phyloP scores from a whole-genome alignment of 2,888 invertebrate genomes.

The Eupithecia inturbata region DNA sequence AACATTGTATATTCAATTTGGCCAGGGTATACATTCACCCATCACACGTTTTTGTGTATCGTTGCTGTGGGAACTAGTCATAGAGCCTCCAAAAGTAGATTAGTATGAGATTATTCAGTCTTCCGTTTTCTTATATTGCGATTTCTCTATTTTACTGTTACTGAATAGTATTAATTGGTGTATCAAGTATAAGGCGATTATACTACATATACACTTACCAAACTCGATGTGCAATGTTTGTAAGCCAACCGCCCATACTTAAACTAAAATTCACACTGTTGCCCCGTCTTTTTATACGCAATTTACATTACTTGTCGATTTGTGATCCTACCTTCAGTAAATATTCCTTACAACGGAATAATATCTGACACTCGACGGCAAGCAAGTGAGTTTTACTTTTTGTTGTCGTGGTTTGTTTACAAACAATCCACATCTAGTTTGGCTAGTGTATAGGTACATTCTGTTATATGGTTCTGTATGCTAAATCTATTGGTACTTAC shows the following conservation, averaged over 20 bases:
- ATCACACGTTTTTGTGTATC: neutral
- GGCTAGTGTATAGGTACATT: neutral
- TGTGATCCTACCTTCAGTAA: no score
- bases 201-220: neutral
- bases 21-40: neutral
- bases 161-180: neutral
- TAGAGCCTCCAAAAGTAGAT: neutral
- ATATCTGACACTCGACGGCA: no score
- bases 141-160: neutral
- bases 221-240: no score
- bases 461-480: neutral
- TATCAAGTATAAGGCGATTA: neutral
- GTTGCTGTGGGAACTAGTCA: neutral
- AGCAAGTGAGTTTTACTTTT: no score
- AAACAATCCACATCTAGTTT: no score
- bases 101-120: slow-evolving; percentile 15
- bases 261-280: no score
- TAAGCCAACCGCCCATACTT: no score
- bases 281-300: no score
- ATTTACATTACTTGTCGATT: no score
- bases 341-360: no score
- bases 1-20: no score
- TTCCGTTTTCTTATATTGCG: slow-evolving; percentile 23
- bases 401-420: no score
- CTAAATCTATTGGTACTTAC: neutral